Evolutionary conservation across 2,888 invertebrate species (phyloP).

Genomic region (Drosophila basisetae): DNA sequence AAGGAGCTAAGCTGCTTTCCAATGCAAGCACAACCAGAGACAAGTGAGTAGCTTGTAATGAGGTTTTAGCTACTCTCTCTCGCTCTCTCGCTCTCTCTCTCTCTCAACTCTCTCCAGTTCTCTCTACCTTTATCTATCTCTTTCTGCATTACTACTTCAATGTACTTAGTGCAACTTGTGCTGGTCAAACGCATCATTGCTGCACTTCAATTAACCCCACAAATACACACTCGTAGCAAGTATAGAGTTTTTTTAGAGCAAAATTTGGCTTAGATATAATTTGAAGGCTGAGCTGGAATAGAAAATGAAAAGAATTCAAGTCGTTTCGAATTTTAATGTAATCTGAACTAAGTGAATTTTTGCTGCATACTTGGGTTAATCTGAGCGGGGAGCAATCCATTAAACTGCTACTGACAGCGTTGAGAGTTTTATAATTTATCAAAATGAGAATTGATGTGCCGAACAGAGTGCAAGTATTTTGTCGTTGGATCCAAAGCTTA

Average conservation of each 20-base stretch:
- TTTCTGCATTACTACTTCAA: neutral
- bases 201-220: slow-evolving; percentile 26
- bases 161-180: slow-evolving; percentile 9
- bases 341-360: neutral
- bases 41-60: slow-evolving; percentile 42
- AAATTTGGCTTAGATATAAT: neutral
- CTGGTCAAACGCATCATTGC: slow-evolving; percentile 34
- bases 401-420: slow-evolving; percentile 42
- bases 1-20: slow-evolving; percentile 35
- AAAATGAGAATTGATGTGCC: slow-evolving; percentile 80
- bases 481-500: slow-evolving; percentile 36
- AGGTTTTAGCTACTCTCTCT: slow-evolving; percentile 19
- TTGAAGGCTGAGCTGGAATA: neutral
- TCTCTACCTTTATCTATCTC: neutral
- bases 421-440: slow-evolving; percentile 78
- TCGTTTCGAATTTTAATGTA: neutral
- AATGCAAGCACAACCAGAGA: slow-evolving; percentile 19
- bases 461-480: slow-evolving; percentile 40
- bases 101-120: neutral
- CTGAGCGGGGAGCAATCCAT: slow-evolving; percentile 47
- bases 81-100: neutral
- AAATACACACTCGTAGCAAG: neutral
- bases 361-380: slow-evolving; percentile 26
- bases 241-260: neutral
- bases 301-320: neutral